Percentiles rank a stretch among this genome's conserved stretches.
phyloP scores from a whole-genome alignment of 2,113 vertebrate species.

The Etheostoma spectabile region DNA sequence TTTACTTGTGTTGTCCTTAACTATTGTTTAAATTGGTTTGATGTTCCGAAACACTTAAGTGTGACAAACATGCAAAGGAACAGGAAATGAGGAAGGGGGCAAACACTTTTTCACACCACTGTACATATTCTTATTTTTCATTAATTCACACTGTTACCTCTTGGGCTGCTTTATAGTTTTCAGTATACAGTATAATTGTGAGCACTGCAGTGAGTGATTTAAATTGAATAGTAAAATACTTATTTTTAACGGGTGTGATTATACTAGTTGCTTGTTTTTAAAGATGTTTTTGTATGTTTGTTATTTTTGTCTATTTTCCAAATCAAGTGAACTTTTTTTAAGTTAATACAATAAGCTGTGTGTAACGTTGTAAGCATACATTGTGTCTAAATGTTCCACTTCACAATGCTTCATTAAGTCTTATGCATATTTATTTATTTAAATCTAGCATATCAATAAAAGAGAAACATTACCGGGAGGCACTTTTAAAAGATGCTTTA shows the following conservation, averaged over 20 bases:
- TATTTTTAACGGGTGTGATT: constrained; percentile 9
- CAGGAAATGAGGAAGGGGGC: too few species aligned
- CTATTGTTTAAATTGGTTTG: too few species aligned
- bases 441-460: constrained; percentile 12
- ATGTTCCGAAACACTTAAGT: too few species aligned
- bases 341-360: background rate
- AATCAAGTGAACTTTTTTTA: constrained; percentile 1
- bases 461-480: background rate
- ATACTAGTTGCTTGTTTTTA: background rate
- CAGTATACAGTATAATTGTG: background rate
- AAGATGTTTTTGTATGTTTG: constrained; percentile 33
- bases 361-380: background rate
- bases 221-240: background rate
- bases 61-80: too few species aligned
- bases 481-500: background rate
- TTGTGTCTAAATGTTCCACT: constrained; percentile 23
- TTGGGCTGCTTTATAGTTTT: constrained; percentile 32
- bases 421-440: constrained; percentile 32
- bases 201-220: constrained; percentile 27
- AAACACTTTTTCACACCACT: too few species aligned
- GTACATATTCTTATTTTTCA: constrained; percentile 33
- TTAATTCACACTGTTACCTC: background rate
- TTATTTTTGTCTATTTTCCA: constrained; percentile 6
- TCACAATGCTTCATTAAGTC: background rate
- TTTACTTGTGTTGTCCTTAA: too few species aligned